Evolutionary conservation across 2,888 invertebrate species (phyloP).

Genomic region (Spodoptera exigua): DNA sequence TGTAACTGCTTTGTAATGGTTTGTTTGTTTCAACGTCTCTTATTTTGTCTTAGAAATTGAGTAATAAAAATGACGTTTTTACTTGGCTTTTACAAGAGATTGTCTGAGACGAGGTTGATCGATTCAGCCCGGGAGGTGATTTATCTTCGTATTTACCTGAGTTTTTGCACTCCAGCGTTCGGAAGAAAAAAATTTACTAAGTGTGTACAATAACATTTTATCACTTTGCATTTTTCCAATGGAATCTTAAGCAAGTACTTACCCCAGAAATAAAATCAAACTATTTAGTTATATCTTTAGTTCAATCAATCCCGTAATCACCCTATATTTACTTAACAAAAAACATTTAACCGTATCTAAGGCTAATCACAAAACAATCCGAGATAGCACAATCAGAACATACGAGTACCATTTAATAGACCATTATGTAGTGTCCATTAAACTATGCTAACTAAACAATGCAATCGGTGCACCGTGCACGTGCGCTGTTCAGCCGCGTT

Average conservation of each 20-base stretch:
- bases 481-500: constrained; percentile 34
- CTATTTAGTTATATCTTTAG: too few relatives aligned
- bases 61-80: constrained; percentile 1
- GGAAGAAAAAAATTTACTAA: constrained; percentile 4
- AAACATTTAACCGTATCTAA: constrained; percentile 13
- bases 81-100: constrained; percentile 24
- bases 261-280: too few relatives aligned
- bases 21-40: constrained; percentile 33
- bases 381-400: constrained; percentile 36
- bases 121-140: constrained; percentile 61
- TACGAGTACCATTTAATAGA: constrained; percentile 24
- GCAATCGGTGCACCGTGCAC: constrained; percentile 43
- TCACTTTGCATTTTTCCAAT: constrained; percentile 20
- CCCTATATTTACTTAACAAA: too few relatives aligned
- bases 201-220: constrained; percentile 19
- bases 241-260: too few relatives aligned
- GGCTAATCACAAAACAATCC: constrained; percentile 25
- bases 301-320: too few relatives aligned
- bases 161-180: constrained; percentile 47
- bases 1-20: constrained; percentile 23
- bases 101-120: constrained; percentile 51
- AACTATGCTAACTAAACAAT: constrained; percentile 44
- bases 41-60: constrained; percentile 2
- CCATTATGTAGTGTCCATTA: constrained; percentile 37
- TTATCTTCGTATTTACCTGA: constrained; percentile 58